Evolutionary conservation across 2,888 invertebrate species (phyloP).

Genomic region (Abrostola tripartita): DNA sequence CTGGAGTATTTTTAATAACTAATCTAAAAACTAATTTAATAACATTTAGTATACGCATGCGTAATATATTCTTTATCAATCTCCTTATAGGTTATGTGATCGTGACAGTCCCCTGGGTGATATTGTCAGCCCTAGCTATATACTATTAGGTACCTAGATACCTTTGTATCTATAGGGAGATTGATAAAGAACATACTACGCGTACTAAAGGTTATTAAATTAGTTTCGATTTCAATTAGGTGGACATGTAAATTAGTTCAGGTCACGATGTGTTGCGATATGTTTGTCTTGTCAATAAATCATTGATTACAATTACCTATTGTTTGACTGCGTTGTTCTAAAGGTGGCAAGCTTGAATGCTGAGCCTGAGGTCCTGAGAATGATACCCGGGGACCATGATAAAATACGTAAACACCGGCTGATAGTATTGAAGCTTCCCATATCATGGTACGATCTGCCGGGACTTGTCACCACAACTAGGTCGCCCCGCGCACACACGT

Average conservation of each 20-base stretch:
- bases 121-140: too few relatives aligned
- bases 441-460: background rate
- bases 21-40: background rate
- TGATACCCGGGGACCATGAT: too few relatives aligned
- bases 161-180: too few relatives aligned
- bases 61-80: background rate
- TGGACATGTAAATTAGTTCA: background rate
- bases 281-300: background rate
- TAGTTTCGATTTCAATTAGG: background rate
- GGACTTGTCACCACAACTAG: background rate
- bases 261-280: background rate
- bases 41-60: background rate
- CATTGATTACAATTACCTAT: background rate
- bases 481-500: background rate
- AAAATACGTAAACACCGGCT: too few relatives aligned
- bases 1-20: background rate
- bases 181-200: background rate
- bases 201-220: background rate
- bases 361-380: too few relatives aligned
- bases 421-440: background rate
- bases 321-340: too few relatives aligned
- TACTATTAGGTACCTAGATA: too few relatives aligned
- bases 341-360: too few relatives aligned
- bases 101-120: too few relatives aligned
- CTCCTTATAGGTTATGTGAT: background rate